Percentiles rank a stretch among this genome's conserved stretches.
These are phyloP conservation scores for Stegastes partitus DNA, from an alignment of 2,113 vertebrate species.

Conservation along the genomic window DNA sequence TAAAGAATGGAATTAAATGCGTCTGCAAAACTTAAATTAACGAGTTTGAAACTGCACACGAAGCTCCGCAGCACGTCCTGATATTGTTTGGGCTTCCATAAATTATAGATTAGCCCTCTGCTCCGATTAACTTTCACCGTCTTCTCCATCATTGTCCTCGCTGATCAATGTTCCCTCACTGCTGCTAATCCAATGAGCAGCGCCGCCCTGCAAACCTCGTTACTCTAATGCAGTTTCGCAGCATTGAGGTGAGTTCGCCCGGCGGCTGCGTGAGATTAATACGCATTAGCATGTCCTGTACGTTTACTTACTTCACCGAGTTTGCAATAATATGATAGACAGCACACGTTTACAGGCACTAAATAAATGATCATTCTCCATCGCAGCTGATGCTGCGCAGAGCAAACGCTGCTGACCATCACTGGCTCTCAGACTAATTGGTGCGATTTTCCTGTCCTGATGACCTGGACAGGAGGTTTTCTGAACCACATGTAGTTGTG, in stretches of 20 bases:
- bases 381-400: background rate
- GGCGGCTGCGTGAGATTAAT: background rate
- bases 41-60: background rate
- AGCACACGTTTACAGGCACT: background rate
- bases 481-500: too few relatives aligned
- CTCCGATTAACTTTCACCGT: constrained; percentile 37
- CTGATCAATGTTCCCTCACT: constrained; percentile 42
- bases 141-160: constrained; percentile 28
- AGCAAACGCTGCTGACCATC: background rate
- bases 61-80: constrained; percentile 5
- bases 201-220: constrained; percentile 18
- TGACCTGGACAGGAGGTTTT: too few relatives aligned
- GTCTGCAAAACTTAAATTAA: too few relatives aligned
- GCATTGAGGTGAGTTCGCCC: background rate
- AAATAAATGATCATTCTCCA: background rate
- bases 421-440: too few relatives aligned
- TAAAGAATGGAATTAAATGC: too few relatives aligned
- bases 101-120: constrained; percentile 51
- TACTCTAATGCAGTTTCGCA: constrained; percentile 1
- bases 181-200: constrained; percentile 39
- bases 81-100: constrained; percentile 42
- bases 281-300: background rate
- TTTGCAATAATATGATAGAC: constrained; percentile 5
- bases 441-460: background rate
- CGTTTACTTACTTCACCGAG: background rate